Evolutionary conservation across 2,113 vertebrate species (phyloP).

Genomic region (Bubo blakistoni): DNA sequence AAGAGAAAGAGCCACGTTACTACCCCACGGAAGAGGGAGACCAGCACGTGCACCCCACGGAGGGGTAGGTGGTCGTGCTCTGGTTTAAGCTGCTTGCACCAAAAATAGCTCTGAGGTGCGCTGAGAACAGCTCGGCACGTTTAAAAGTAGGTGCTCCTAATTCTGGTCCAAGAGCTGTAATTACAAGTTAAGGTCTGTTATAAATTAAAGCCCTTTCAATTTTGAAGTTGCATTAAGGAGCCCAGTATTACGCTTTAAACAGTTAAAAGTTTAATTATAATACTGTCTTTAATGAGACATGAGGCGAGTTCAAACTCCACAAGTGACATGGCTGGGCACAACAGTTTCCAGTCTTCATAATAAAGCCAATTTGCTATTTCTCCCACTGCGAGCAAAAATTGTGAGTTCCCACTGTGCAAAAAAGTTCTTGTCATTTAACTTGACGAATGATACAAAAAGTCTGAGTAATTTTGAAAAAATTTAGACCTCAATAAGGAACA

Average conservation of each 20-base stretch:
- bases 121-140: neutral
- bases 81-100: neutral
- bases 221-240: neutral
- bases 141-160: neutral
- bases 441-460: neutral
- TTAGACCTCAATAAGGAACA: neutral
- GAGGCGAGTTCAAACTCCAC: neutral
- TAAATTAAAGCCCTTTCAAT: neutral
- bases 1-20: constrained; percentile 17
- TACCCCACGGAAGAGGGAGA: neutral
- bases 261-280: neutral
- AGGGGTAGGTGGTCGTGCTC: neutral
- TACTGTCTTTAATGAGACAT: neutral
- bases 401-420: neutral
- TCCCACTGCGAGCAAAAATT: neutral
- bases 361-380: neutral
- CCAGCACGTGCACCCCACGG: neutral
- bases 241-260: neutral
- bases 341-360: neutral
- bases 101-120: neutral
- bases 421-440: neutral
- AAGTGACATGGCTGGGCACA: neutral
- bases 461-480: neutral
- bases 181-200: neutral
- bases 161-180: neutral